phyloP scores from a whole-genome alignment of 2,113 vertebrate species.

The Tyrannus savana region DNA sequence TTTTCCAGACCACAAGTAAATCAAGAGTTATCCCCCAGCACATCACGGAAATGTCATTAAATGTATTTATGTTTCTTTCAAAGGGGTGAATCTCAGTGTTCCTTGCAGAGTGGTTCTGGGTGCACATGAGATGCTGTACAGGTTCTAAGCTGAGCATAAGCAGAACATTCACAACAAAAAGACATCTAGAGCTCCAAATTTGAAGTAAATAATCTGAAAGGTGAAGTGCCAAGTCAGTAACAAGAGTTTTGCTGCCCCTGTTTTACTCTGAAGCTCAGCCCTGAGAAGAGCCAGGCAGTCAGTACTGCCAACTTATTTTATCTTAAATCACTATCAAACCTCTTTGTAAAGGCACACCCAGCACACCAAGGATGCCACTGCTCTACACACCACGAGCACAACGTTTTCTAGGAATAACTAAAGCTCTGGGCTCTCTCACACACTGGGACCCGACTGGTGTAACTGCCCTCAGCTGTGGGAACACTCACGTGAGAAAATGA shows the following conservation, averaged over 20 bases:
- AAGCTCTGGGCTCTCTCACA: not conserved
- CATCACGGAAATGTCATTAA: not conserved
- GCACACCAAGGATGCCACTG: not conserved
- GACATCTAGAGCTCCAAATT: not conserved
- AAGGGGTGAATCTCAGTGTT: not conserved
- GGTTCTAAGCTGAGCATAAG: not conserved
- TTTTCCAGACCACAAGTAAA: not conserved
- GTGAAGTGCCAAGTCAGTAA: not conserved
- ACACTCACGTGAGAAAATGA: constrained; percentile 94
- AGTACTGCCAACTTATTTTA: not conserved
- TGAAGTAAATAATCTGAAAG: not conserved
- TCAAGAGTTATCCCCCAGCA: not conserved
- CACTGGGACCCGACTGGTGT: not conserved
- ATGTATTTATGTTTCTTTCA: not conserved
- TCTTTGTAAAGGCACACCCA: not conserved
- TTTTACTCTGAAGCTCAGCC: not conserved
- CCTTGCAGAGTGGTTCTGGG: not conserved
- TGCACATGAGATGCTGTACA: not conserved
- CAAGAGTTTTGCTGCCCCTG: not conserved
- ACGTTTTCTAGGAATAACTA: not conserved
- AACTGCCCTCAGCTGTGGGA: not conserved
- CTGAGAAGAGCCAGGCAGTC: not conserved
- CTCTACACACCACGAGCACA: not conserved
- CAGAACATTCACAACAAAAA: not conserved
- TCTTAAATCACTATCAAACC: not conserved